phyloP scores from a whole-genome alignment of 2,888 invertebrate genomes.

The Dromius quadrimaculatus region DNA sequence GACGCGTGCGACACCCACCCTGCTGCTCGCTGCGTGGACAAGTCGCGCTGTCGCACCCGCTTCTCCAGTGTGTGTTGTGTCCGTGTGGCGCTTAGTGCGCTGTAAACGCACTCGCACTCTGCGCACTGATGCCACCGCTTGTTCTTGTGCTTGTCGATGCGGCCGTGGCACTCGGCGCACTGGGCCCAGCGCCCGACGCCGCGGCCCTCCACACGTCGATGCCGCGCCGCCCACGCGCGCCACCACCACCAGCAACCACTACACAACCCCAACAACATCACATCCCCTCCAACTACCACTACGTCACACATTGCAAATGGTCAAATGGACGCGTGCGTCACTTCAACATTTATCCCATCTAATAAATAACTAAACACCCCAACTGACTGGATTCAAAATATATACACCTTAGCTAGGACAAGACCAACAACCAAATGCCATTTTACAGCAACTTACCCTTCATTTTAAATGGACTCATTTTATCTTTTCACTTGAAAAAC shows the following conservation, averaged over 20 bases:
- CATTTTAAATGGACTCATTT: neutral
- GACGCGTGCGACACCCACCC: neutral
- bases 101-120: constrained; percentile 41
- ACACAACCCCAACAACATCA: neutral
- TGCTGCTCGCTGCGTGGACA: constrained; percentile 1
- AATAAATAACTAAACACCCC: neutral
- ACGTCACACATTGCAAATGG: too few species aligned
- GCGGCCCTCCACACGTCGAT: constrained; percentile 26
- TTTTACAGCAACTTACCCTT: neutral
- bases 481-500: constrained; percentile 3
- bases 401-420: too few species aligned
- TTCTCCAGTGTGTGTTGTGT: constrained; percentile 19
- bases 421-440: constrained; percentile 16
- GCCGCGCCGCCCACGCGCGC: constrained; percentile 33
- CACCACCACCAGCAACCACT: constrained; percentile 22
- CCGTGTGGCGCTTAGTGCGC: too few species aligned
- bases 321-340: constrained; percentile 22
- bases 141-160: constrained; percentile 57
- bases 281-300: neutral
- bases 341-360: neutral
- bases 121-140: constrained; percentile 57
- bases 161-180: constrained; percentile 62
- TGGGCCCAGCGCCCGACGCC: constrained; percentile 45
- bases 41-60: constrained; percentile 12
- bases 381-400: too few species aligned